A percentile compares a stretch with the other conserved stretches of the same genome.
Conservation (phyloP, 2,888 invertebrate genomes). For the Lasioglossum malachurum region DNA sequence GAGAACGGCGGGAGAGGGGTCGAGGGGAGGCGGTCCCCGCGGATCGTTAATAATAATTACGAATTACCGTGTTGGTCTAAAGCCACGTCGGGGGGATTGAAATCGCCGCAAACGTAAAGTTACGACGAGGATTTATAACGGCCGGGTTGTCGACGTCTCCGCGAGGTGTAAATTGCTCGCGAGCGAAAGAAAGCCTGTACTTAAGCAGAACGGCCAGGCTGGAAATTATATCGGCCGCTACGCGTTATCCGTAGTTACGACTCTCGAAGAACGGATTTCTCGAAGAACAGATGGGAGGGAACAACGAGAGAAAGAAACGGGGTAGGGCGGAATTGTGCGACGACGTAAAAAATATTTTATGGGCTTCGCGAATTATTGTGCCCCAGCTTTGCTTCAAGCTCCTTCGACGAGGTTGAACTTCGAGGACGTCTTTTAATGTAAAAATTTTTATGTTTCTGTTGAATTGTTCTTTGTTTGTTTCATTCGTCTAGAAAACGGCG, state of each 20-base stretch:
- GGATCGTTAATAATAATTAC: slow-evolving; percentile 84
- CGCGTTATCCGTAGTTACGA: slow-evolving; percentile 52
- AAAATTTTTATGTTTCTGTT: too few relatives aligned
- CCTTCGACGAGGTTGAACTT: background rate
- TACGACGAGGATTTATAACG: slow-evolving; percentile 82
- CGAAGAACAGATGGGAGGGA: background rate
- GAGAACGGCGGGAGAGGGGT: background rate
- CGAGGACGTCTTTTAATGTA: background rate
- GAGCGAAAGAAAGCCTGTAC: slow-evolving; percentile 61
- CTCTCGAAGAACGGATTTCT: slow-evolving; percentile 10
- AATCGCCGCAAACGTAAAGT: slow-evolving; percentile 82
- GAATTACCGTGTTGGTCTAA: slow-evolving; percentile 80
- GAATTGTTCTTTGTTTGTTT: too few relatives aligned
- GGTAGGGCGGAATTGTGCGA: background rate
- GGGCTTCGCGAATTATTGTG: background rate
- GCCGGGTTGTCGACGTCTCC: slow-evolving; percentile 26
- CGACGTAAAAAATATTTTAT: slow-evolving; percentile 6
- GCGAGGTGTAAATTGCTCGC: slow-evolving; percentile 62
- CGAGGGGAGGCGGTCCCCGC: slow-evolving; percentile 51
- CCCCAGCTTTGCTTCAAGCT: background rate
- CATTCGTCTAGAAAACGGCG: too few relatives aligned
- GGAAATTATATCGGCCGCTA: slow-evolving; percentile 58
- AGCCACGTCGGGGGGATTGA: slow-evolving; percentile 79
- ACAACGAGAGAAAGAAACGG: background rate
- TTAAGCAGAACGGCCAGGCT: slow-evolving; percentile 47